These are phyloP conservation scores for Ctenopoma multispine DNA, from an alignment of 2,797 vertebrate genomes.

Conservation along the genomic window DNA sequence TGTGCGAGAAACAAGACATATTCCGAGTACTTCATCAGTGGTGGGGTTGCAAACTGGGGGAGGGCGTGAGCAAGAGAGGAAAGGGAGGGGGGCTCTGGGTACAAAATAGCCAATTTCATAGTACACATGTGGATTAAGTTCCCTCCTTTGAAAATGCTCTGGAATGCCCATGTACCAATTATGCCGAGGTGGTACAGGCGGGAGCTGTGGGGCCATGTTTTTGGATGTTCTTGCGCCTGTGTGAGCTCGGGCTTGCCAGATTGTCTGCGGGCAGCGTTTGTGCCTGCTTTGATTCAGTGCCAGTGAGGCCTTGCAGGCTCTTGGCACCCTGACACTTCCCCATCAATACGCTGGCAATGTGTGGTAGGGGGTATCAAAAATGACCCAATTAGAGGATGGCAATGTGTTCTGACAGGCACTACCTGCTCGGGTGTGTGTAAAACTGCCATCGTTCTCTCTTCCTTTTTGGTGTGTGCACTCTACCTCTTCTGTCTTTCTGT, in stretches of 20 bases:
- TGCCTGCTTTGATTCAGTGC: slow-evolving; percentile 80
- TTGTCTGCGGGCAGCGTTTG: slow-evolving; percentile 81
- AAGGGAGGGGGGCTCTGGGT: slow-evolving; percentile 42
- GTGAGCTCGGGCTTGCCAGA: slow-evolving; percentile 77
- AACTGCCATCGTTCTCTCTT: slow-evolving; percentile 37
- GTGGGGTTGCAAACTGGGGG: slow-evolving; percentile 65
- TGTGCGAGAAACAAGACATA: slow-evolving; percentile 56
- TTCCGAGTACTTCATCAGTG: slow-evolving; percentile 58
- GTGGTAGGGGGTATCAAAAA: slow-evolving; percentile 81
- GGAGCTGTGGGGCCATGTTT: slow-evolving; percentile 76
- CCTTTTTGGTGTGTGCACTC: slow-evolving; percentile 13
- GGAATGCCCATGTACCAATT: slow-evolving; percentile 88
- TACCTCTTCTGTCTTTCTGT: slow-evolving; percentile 25
- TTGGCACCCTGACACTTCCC: slow-evolving; percentile 76
- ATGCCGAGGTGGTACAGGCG: slow-evolving; percentile 76
- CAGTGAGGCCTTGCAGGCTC: slow-evolving; percentile 80
- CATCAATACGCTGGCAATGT: slow-evolving; percentile 79
- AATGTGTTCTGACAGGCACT: slow-evolving; percentile 84
- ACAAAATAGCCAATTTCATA: slow-evolving; percentile 88
- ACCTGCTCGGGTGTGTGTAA: slow-evolving; percentile 82
- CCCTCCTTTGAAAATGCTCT: slow-evolving; percentile 82
- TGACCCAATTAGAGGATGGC: slow-evolving; percentile 86
- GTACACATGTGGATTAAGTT: slow-evolving; percentile 87
- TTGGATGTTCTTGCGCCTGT: slow-evolving; percentile 77
- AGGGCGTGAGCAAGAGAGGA: slow-evolving; percentile 43